phyloP scores from a whole-genome alignment of 2,113 vertebrate species.

The Aythya baeri region DNA sequence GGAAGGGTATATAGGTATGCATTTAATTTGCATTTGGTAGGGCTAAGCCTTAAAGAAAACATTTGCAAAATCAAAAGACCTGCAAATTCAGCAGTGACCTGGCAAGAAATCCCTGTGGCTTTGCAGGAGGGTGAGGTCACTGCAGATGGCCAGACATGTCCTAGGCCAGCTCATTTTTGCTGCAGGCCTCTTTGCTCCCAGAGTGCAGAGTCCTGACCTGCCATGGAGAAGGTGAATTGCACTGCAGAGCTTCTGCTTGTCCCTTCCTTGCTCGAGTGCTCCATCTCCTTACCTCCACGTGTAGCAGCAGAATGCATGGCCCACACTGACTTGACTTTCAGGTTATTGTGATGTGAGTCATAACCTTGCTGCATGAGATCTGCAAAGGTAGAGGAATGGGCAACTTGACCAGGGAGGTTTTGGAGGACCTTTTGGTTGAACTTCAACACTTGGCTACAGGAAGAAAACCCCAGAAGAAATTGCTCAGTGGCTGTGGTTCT shows the following conservation, averaged over 20 bases:
- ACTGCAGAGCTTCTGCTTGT: background rate
- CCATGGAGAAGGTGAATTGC: background rate
- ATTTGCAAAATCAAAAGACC: background rate
- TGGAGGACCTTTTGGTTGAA: background rate
- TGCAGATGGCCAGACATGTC: background rate
- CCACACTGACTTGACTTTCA: background rate
- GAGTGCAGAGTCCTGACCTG: background rate
- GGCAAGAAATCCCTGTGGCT: background rate
- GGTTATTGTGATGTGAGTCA: background rate
- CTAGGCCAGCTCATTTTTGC: background rate
- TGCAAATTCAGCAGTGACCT: background rate
- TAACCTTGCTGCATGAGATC: background rate
- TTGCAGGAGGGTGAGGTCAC: background rate
- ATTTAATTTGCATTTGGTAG: background rate
- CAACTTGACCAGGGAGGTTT: background rate
- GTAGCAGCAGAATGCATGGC: background rate
- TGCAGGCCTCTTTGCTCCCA: background rate
- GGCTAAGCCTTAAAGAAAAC: background rate
- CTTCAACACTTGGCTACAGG: background rate
- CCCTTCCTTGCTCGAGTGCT: background rate
- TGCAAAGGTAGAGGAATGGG: background rate
- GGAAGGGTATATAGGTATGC: background rate
- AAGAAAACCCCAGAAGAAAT: background rate
- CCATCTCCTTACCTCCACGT: background rate
- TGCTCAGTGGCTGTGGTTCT: background rate